These are phyloP conservation scores for Diachasma alloeum DNA, from an alignment of 1,140 invertebrate genomes.

Conservation along the genomic window DNA sequence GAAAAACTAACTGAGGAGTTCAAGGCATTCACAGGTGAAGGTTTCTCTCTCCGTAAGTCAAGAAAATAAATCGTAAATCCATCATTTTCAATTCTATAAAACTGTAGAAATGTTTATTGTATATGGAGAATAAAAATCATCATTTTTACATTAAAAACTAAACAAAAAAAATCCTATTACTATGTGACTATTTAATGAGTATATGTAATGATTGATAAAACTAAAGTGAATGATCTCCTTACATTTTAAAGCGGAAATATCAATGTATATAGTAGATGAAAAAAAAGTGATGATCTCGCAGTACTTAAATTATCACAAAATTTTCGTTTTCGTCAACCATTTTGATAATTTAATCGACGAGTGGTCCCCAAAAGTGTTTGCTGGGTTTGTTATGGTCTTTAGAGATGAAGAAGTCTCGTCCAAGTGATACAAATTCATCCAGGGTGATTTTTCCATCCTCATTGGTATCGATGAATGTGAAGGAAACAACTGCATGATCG, in stretches of 20 bases:
- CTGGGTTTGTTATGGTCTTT: slow-evolving; percentile 79
- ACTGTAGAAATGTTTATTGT: slow-evolving; percentile 21
- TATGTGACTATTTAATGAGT: slow-evolving; percentile 2
- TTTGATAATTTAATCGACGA: slow-evolving; percentile 61
- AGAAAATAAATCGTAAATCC: slow-evolving; percentile 54
- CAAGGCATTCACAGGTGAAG: slow-evolving; percentile 72
- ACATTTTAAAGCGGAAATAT: background rate
- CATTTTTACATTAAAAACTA: background rate
- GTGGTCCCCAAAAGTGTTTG: slow-evolving; percentile 85
- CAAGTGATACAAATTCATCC: slow-evolving; percentile 81
- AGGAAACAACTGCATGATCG: slow-evolving; percentile 77
- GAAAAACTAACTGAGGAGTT: slow-evolving; percentile 63
- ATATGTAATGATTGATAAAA: slow-evolving; percentile 27
- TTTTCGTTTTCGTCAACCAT: slow-evolving; percentile 7
- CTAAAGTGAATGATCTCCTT: slow-evolving; percentile 1
- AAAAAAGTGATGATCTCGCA: background rate
- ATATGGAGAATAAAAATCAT: background rate
- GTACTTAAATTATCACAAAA: slow-evolving; percentile 38
- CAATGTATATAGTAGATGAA: background rate
- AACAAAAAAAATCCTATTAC: slow-evolving; percentile 14
- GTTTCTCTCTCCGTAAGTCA: slow-evolving; percentile 68
- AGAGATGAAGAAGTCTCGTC: slow-evolving; percentile 80
- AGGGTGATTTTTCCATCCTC: slow-evolving; percentile 77
- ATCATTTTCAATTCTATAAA: slow-evolving; percentile 16
- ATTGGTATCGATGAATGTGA: slow-evolving; percentile 80